Percentiles rank a stretch among this genome's conserved stretches.
Evolutionary conservation across 2,888 invertebrate species (phyloP).

Genomic region (Synanthedon tipuliformis): DNA sequence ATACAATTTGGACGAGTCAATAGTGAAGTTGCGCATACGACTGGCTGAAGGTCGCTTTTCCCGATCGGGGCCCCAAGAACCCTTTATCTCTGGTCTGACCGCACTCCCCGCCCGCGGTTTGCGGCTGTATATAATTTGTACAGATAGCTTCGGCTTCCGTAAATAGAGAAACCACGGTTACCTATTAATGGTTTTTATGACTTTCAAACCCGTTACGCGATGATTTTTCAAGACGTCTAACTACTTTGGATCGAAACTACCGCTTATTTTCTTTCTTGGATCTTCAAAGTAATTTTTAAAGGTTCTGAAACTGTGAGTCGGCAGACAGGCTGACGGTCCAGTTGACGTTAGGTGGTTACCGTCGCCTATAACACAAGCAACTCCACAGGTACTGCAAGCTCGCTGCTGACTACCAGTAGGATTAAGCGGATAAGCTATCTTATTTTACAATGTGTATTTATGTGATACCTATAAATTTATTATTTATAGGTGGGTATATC

Average conservation of each 20-base stretch:
- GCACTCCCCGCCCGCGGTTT: constrained; percentile 37
- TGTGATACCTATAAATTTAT: too few species aligned
- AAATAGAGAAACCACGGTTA: constrained; percentile 63
- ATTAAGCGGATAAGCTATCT: too few species aligned
- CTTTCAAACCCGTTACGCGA: constrained; percentile 33
- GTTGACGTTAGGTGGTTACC: too few species aligned
- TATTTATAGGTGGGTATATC: too few species aligned
- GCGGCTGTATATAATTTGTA: constrained; percentile 45
- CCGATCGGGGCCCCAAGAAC: constrained; percentile 5
- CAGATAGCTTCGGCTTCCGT: constrained; percentile 49
- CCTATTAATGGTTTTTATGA: constrained; percentile 51
- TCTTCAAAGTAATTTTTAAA: too few species aligned
- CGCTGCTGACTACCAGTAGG: too few species aligned
- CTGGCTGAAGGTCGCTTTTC: not conserved
- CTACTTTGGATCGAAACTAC: constrained; percentile 7
- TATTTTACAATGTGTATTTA: too few species aligned
- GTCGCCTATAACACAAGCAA: too few species aligned
- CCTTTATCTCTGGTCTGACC: constrained; percentile 30
- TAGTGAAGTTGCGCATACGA: not conserved
- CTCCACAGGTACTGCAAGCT: too few species aligned
- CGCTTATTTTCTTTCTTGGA: not conserved
- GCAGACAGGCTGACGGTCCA: too few species aligned
- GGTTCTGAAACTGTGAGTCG: too few species aligned
- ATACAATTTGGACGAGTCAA: too few species aligned
- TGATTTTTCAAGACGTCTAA: constrained; percentile 25